Conservation (phyloP, 2,113 vertebrate genomes). For the Chiloscyllium plagiosum region DNA sequence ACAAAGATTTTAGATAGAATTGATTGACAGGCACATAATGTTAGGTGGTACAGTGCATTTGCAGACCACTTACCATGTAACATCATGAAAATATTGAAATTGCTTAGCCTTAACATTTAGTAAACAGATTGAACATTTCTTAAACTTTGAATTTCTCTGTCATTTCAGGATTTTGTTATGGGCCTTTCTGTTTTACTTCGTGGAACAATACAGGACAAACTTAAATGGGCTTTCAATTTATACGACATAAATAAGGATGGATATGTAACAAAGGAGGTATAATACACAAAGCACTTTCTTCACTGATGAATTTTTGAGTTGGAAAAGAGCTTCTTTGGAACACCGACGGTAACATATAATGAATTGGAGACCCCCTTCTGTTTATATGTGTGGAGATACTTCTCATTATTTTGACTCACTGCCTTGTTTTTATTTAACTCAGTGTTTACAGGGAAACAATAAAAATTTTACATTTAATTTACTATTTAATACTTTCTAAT, state of each 20-base stretch:
- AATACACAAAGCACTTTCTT: slow-evolving; percentile 11
- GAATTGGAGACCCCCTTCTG: background rate
- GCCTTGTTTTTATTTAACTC: background rate
- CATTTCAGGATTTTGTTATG: slow-evolving; percentile 84
- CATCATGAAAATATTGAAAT: background rate
- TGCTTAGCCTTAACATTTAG: background rate
- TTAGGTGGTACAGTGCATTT: background rate
- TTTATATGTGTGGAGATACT: background rate
- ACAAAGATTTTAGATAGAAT: background rate
- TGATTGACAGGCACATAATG: background rate
- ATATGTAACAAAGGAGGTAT: slow-evolving; percentile 96
- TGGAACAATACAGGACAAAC: slow-evolving; percentile 90
- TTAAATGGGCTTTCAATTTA: slow-evolving; percentile 98
- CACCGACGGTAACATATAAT: background rate
- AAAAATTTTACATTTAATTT: background rate
- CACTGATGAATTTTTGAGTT: background rate
- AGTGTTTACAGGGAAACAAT: background rate
- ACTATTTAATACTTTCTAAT: too few species aligned
- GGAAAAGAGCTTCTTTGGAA: background rate
- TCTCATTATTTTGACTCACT: background rate
- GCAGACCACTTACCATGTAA: background rate
- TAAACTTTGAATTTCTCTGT: background rate
- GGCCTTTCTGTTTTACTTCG: slow-evolving; percentile 92
- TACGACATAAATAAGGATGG: slow-evolving; percentile 99
- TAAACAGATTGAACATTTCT: background rate